Evolutionary conservation across 2,888 invertebrate species (phyloP), one percentile per base, ranked within the genome.

Genomic region (Cynaeus angustus): DNA sequence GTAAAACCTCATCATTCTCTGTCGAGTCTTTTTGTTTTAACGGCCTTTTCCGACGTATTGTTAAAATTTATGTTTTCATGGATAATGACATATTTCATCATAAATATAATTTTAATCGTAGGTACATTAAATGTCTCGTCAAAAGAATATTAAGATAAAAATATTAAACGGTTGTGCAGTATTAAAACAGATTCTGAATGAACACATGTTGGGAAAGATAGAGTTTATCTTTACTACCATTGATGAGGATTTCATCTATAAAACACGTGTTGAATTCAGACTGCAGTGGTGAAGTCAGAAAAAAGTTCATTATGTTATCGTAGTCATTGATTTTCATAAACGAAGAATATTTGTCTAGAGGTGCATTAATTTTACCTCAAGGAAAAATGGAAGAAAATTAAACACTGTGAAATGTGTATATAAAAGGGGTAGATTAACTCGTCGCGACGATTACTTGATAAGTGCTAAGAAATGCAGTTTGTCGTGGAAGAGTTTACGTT

Each of bases 401-500:
- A 38, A 10, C n/a, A 16, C 9, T 16, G 26, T 55, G 38, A 56
- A 56, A 28, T 16, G 38, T 28, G 43, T 43, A 41, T n/a, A 10
- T 43, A 56, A 56, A 55, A 43, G 21, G 43, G 21, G 43, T 43
- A 59, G 59, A 59, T 59, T 59, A 59, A 59, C 14, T 56, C 46
- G 46, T 46, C 33, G 12, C 9, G 16, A 5, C 30, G 45, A 58
- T 45, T 28, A 33, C 30, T 26, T 14, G 61, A 37, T 48, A 33
- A 64, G 9, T 53, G 7, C 43, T 26, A 43, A 64, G 53, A 64
- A 64, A 41, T 64, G 52, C 53, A 53, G 21, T 21, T 59, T 46
- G 43, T 56, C 28, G n/a, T 9, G n/a, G 12, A 37, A 50, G 50
- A 66, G 46, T 66, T 56, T 58, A 48, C 53, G 38, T 53, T 68